Percentiles rank a stretch among this genome's conserved stretches.
Conservation (phyloP, 1,140 invertebrate species). For the Bacillus rossius region DNA sequence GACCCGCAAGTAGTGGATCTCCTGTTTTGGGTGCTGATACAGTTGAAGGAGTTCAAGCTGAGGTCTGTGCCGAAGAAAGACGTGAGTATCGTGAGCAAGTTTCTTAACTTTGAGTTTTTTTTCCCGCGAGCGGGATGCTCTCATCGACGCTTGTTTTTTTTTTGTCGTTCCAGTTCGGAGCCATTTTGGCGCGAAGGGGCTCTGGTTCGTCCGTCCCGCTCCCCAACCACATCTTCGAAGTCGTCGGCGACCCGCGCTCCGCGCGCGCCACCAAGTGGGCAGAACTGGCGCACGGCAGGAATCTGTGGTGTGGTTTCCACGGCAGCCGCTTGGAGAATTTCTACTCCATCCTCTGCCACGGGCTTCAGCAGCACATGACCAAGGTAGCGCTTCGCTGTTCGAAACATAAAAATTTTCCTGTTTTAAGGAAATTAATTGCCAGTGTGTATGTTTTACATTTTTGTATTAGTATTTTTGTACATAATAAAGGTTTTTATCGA, state of each 20-base stretch:
- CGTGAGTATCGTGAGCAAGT: constrained; percentile 42
- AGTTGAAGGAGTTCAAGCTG: constrained; percentile 49
- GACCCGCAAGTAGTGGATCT: constrained; percentile 48
- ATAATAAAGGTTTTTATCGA: neutral
- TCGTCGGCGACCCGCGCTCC: constrained; percentile 47
- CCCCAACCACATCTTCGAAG: constrained; percentile 61
- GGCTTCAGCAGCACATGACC: constrained; percentile 68
- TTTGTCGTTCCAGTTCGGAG: constrained; percentile 46
- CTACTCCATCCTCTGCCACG: constrained; percentile 73
- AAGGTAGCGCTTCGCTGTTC: constrained; percentile 55
- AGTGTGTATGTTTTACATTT: neutral
- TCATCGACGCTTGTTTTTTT: too few relatives aligned
- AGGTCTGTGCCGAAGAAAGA: constrained; percentile 48
- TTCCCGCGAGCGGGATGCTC: constrained; percentile 4
- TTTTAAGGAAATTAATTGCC: neutral
- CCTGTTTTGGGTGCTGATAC: constrained; percentile 52
- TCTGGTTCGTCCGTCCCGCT: constrained; percentile 41
- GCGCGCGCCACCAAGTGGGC: constrained; percentile 52
- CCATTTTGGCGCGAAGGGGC: constrained; percentile 45
- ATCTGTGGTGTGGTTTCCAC: constrained; percentile 66
- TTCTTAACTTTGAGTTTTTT: constrained; percentile 9
- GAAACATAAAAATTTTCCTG: neutral
- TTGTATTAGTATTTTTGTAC: neutral
- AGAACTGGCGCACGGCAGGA: constrained; percentile 46
- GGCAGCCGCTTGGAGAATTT: constrained; percentile 76